Percentiles rank a stretch among this genome's conserved stretches.
Evolutionary conservation across 2,797 vertebrate genomes (phyloP).

Genomic region (Paguma larvata): DNA sequence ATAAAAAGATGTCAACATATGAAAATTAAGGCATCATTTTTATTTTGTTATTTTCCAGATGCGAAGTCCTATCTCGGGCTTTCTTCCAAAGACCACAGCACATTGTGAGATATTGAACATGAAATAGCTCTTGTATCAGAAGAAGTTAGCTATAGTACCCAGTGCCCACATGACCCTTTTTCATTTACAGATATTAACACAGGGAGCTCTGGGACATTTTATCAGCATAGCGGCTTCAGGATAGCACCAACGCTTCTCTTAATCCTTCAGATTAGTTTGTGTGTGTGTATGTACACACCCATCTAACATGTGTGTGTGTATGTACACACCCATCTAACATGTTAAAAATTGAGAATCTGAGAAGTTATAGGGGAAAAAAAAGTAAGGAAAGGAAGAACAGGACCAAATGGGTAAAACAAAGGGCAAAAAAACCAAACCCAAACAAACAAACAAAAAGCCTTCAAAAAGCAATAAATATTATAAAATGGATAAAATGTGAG

Average conservation of each 20-base stretch:
- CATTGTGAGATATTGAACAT: neutral
- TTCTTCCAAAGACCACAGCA: neutral
- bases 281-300: neutral
- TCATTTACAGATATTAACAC: neutral
- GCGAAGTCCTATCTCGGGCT: neutral
- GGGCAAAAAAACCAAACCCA: neutral
- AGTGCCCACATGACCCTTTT: neutral
- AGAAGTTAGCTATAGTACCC: neutral
- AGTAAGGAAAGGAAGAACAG: neutral
- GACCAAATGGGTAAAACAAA: neutral
- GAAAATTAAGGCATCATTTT: conserved; percentile 5
- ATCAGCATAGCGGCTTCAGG: neutral
- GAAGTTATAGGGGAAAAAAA: neutral
- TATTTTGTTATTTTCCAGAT: conserved; percentile 30
- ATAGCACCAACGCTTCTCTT: neutral
- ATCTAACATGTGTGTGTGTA: neutral
- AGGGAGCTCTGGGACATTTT: neutral
- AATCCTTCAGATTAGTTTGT: neutral
- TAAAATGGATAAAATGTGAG: neutral
- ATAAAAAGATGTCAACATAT: conserved; percentile 35
- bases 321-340: neutral
- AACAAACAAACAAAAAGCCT: neutral
- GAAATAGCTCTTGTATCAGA: neutral
- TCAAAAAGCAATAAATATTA: conserved; percentile 5
- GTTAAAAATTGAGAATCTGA: neutral